phyloP scores from a whole-genome alignment of 1,140 invertebrate genomes.

The Drosophila sucinea region DNA sequence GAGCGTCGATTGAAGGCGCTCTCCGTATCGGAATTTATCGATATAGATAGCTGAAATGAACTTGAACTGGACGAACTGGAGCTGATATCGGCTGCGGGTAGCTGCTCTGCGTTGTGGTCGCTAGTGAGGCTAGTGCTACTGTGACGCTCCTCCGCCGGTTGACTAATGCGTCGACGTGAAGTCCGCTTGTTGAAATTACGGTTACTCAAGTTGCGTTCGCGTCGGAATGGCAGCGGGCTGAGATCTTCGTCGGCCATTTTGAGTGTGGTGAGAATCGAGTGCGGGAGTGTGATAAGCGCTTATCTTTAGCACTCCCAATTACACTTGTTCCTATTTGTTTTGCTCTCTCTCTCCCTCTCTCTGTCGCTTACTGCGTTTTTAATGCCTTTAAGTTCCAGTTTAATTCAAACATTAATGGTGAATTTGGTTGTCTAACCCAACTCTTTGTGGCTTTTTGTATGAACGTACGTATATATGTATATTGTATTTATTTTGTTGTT shows the following conservation, averaged over 20 bases:
- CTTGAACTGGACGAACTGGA: slow-evolving; percentile 52
- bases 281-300: slow-evolving; percentile 25
- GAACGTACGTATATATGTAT: slow-evolving; percentile 32
- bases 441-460: slow-evolving; percentile 40
- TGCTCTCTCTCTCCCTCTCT: slow-evolving; percentile 6
- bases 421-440: slow-evolving; percentile 19
- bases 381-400: slow-evolving; percentile 28
- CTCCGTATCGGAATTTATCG: slow-evolving; percentile 73
- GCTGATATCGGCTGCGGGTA: slow-evolving; percentile 32
- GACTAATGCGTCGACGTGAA: slow-evolving; percentile 64
- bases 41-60: slow-evolving; percentile 65
- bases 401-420: slow-evolving; percentile 35
- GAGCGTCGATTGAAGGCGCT: slow-evolving; percentile 63
- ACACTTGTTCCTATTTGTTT: slow-evolving; percentile 19
- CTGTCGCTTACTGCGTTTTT: not conserved
- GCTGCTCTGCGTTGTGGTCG: slow-evolving; percentile 28
- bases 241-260: slow-evolving; percentile 71
- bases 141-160: slow-evolving; percentile 39
- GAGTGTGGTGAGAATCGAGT: slow-evolving; percentile 2
- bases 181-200: slow-evolving; percentile 75
- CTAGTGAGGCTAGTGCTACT: slow-evolving; percentile 5
- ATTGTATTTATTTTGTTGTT: slow-evolving; percentile 25
- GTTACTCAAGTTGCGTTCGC: slow-evolving; percentile 79
- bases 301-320: slow-evolving; percentile 27
- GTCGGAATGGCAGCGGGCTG: slow-evolving; percentile 74